A percentile compares a stretch with the other conserved stretches of the same genome.
These are phyloP conservation scores for Panulirus ornatus DNA, from an alignment of 1,140 invertebrate genomes.

Conservation along the genomic window DNA sequence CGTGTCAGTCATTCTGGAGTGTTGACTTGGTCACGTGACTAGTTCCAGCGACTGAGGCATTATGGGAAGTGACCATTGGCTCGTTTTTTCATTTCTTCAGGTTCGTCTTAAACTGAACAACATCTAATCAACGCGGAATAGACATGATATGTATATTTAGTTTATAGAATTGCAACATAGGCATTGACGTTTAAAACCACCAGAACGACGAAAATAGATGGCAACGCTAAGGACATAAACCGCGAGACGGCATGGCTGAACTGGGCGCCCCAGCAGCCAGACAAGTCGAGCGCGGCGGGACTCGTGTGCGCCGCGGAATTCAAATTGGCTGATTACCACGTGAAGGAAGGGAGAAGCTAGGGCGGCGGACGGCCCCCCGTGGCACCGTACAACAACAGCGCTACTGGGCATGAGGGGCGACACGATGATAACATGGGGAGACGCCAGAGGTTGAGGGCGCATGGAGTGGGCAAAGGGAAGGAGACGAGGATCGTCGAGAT, in stretches of 20 bases:
- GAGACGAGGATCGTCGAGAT: too few relatives aligned
- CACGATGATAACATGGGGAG: neutral
- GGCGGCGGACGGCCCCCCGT: conserved; percentile 61
- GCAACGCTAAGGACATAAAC: conserved; percentile 52
- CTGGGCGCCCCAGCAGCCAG: conserved; percentile 41
- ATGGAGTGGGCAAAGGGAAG: neutral
- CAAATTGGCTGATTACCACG: conserved; percentile 72
- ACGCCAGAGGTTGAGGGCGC: neutral
- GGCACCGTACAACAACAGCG: conserved; percentile 61
- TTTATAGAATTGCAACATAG: too few relatives aligned
- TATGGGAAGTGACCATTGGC: neutral
- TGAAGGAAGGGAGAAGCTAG: conserved; percentile 56
- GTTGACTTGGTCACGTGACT: conserved; percentile 37
- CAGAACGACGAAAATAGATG: neutral
- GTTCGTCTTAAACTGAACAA: too few relatives aligned
- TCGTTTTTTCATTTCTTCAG: too few relatives aligned
- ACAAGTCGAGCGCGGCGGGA: conserved; percentile 64
- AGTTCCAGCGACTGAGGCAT: conserved; percentile 19
- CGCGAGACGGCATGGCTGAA: conserved; percentile 37
- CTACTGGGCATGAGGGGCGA: conserved; percentile 63
- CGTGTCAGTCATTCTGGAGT: conserved; percentile 26
- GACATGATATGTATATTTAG: too few relatives aligned
- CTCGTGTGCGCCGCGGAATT: conserved; percentile 55
- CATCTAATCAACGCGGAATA: too few relatives aligned
- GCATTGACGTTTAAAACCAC: neutral